A percentile compares a stretch with the other conserved stretches of the same genome.
phyloP scores from a whole-genome alignment of 2,113 vertebrate species.

The Zootoca vivipara region DNA sequence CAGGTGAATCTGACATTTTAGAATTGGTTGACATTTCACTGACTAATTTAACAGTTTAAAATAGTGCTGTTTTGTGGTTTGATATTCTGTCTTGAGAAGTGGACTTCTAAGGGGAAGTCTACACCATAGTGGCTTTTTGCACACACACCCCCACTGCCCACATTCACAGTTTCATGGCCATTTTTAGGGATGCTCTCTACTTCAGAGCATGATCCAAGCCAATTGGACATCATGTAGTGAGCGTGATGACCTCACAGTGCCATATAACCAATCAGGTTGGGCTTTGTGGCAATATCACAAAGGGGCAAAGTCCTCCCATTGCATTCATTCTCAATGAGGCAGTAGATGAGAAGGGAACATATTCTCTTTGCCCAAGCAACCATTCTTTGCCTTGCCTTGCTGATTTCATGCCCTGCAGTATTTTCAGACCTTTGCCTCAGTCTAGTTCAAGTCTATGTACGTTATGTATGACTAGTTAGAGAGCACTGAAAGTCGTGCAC shows the following conservation, averaged over 20 bases:
- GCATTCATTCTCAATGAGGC: background rate
- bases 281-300: background rate
- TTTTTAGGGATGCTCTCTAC: background rate
- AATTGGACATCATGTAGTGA: background rate
- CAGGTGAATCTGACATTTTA: conserved; percentile 14
- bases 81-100: background rate
- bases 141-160: background rate
- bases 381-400: background rate
- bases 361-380: background rate
- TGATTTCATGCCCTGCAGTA: background rate
- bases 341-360: too few species aligned
- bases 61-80: background rate
- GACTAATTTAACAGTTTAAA: background rate
- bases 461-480: too few species aligned
- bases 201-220: background rate
- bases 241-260: background rate
- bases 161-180: too few species aligned
- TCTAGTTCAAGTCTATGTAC: background rate
- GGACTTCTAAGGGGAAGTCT: too few species aligned
- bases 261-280: background rate
- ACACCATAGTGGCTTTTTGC: background rate
- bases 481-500: too few species aligned
- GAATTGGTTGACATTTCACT: background rate
- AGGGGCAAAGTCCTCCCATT: background rate
- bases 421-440: background rate